These are phyloP conservation scores for Polydrusus tereticollis DNA, from an alignment of 2,888 invertebrate species.

Conservation along the genomic window DNA sequence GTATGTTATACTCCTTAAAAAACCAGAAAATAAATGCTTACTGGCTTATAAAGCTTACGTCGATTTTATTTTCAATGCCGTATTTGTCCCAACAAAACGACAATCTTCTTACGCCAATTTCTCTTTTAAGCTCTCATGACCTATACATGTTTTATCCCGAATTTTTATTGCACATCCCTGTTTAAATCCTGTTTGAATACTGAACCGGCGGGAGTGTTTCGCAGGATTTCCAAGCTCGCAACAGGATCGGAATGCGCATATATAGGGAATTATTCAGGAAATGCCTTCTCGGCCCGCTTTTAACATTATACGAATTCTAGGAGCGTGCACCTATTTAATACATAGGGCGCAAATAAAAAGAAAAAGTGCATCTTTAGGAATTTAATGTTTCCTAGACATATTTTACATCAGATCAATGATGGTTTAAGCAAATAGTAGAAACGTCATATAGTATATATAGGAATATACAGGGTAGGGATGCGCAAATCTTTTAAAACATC, in stretches of 20 bases:
- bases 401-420: too few relatives aligned
- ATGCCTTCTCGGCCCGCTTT: slow-evolving; percentile 45
- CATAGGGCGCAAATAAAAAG: slow-evolving; percentile 7
- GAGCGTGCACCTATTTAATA: slow-evolving; percentile 16
- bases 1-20: too few relatives aligned
- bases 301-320: slow-evolving; percentile 44
- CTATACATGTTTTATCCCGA: slow-evolving; percentile 42
- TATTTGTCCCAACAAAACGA: neutral
- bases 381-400: too few relatives aligned
- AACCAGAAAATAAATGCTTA: too few relatives aligned
- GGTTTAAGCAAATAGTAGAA: too few relatives aligned
- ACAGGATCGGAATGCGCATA: slow-evolving; percentile 42
- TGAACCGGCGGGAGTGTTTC: slow-evolving; percentile 42
- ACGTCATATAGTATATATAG: too few relatives aligned
- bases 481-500: too few relatives aligned
- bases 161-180: slow-evolving; percentile 43
- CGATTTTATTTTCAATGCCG: neutral
- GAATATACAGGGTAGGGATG: too few relatives aligned
- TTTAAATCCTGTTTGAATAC: slow-evolving; percentile 44
- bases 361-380: slow-evolving; percentile 4
- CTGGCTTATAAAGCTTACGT: neutral
- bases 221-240: slow-evolving; percentile 43
- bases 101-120: slow-evolving; percentile 28
- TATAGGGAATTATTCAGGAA: slow-evolving; percentile 48
- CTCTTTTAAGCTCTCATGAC: slow-evolving; percentile 14